Percentiles rank a stretch among this genome's conserved stretches.
Conservation (phyloP, 1,140 invertebrate species). For the Eriosoma lanigerum region DNA sequence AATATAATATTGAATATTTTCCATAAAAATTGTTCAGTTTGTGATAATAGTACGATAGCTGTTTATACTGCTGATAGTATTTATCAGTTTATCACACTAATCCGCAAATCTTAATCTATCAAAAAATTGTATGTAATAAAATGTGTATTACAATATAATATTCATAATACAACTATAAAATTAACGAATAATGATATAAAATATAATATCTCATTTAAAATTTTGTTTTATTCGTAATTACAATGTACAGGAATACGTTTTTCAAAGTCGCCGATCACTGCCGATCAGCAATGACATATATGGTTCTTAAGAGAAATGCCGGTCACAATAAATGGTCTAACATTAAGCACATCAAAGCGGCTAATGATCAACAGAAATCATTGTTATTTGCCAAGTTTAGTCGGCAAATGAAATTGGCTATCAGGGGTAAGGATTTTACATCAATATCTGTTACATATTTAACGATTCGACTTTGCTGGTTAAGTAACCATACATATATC, state of each 20-base stretch:
- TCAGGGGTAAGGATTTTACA: constrained; percentile 60
- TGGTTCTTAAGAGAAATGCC: constrained; percentile 58
- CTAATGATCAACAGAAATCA: constrained; percentile 64
- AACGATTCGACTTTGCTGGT: not conserved
- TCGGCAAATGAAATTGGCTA: constrained; percentile 62
- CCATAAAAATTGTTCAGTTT: no score
- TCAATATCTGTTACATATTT: not conserved
- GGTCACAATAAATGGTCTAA: constrained; percentile 77
- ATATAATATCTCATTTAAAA: no score
- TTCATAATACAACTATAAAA: no score
- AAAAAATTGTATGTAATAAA: no score
- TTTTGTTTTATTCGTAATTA: not conserved
- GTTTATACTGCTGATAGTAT: no score
- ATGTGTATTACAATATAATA: no score
- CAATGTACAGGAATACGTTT: constrained; percentile 3
- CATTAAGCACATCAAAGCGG: constrained; percentile 68
- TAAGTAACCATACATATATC: no score
- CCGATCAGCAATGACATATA: not conserved
- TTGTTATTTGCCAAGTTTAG: constrained; percentile 59
- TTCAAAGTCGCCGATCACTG: not conserved
- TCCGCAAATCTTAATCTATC: no score
- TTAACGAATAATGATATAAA: no score
- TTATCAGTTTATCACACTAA: no score
- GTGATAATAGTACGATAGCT: no score
- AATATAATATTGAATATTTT: no score